phyloP scores from a whole-genome alignment of 2,888 invertebrate species.

The Drosophila mettleri region DNA sequence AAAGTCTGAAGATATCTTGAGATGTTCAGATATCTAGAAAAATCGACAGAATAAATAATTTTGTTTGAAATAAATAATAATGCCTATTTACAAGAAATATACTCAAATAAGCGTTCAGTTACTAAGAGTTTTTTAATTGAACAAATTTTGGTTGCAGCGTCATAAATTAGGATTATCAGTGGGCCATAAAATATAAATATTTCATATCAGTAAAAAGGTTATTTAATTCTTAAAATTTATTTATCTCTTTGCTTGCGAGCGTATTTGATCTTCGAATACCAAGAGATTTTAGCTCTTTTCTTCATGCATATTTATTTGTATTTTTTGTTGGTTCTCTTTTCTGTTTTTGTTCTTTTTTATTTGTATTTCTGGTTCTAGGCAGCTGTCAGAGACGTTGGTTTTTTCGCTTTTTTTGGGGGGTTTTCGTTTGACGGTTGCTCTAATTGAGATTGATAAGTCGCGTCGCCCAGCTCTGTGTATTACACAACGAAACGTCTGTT shows the following conservation, averaged over 20 bases:
- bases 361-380: slow-evolving; percentile 58
- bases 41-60: too few species aligned
- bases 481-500: slow-evolving; percentile 8
- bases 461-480: slow-evolving; percentile 16
- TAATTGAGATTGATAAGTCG: slow-evolving; percentile 65
- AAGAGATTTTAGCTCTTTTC: slow-evolving; percentile 2
- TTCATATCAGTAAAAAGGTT: slow-evolving; percentile 1
- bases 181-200: neutral
- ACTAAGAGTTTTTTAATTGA: neutral
- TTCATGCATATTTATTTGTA: neutral
- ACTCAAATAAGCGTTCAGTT: too few species aligned
- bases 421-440: slow-evolving; percentile 46
- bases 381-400: slow-evolving; percentile 37
- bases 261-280: slow-evolving; percentile 3
- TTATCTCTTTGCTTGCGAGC: neutral
- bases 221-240: neutral
- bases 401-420: neutral
- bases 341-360: slow-evolving; percentile 14
- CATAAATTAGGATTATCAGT: slow-evolving; percentile 1
- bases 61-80: too few species aligned
- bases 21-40: too few species aligned
- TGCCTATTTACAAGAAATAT: too few species aligned
- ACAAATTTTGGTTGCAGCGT: neutral
- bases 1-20: neutral
- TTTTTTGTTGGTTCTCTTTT: neutral